Evolutionary conservation across 37 sponge, comb jelly and placozoan genomes (phyloP), one percentile per base, ranked within the genome.

Genomic region (Halisarca cf. caerulea): DNA sequence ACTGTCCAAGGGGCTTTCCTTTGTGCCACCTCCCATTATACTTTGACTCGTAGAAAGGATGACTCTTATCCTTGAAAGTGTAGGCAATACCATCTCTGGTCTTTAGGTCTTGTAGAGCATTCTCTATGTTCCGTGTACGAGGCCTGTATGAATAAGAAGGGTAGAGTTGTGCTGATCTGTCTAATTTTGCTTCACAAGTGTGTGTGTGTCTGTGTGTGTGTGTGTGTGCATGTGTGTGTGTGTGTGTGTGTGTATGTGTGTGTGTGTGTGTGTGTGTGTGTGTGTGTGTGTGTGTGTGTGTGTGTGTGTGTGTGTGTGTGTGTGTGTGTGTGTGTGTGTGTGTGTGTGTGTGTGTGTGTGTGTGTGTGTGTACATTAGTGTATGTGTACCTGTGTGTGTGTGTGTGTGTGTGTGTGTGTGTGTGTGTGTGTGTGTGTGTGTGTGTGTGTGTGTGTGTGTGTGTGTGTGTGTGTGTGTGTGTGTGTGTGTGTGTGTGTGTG

Each of bases 21-120:
- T 82, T 88, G 60, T 61, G 66, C 94, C 94, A 94, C 17, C 69
- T 62, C 23, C 94, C 94, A 40, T 54, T 86, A 85, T 85, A 94
- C 32, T 30, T 81, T 3, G 80, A 91, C 43, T 85, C 92, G 27
- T 83, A 90, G 58, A 64, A 57, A 11, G 86, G 89, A 9, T 86
- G 62, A 4, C 21, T 39, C 59, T 39, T 40, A 24, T 64, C 42
- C 0, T 32, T 57, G 38, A 72, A 94, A 4, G 72, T 80, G 69
- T 94, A 91, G 54, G 82, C 77, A 68, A 88, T 25, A 27, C 41
- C 47, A 2, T 91, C 84, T 42, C 94, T 47, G 20, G 44, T 24
- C 18, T 75, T 78, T 44, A 93, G 64, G 27, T 77, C 66, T 44
- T 88, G 86, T 59, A 92, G 75, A 58, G 83, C 36, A 0, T 61